Base-by-base conservation (phyloP, 2,797 vertebrate species). In the Trachops cirrhosus region DNA sequence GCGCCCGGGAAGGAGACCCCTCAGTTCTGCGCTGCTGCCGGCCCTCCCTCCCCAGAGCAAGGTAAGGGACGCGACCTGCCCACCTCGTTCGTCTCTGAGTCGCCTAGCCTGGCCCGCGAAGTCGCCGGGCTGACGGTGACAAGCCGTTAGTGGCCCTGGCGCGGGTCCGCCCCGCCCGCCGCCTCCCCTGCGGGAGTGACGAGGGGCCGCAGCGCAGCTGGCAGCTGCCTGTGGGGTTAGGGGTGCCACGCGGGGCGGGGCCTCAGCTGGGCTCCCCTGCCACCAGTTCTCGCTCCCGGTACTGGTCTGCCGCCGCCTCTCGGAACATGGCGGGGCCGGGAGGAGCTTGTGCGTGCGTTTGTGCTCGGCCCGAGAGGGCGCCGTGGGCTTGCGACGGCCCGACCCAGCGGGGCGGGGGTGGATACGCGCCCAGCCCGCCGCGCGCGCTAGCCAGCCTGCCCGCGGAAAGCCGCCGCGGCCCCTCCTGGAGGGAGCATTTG, bases 251-350 rank as follows among this genome's bases (percentile, higher is more conserved):
- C 37, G 16, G 78, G 82, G 91, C 86, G 82, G 59, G 88, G 59
- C 54, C 70, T 50, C 9, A 39, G 74, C 44, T 64, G 68, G 74
- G 73, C 54, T 18, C 21, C 21, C 16, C 12, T 4, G 26, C 77
- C 48, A 44, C 59, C 50, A 32, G 68, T 52, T 50, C 3, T 0
- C 37, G 75, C 29, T 59, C 41, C 19, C 7, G 11, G 39, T n/a
- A 59, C 37, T 48, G 82, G 52, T 15, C 88, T 78, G 94, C 92
- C 32, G 86, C 84, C 91, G 92, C 62, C 93, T 91, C 85, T 87
- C 88, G 97, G 95, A 97, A 97, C 95, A 97, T 97, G 97, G 97
- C 97, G 97, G 94, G 97, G 97, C 83, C 88, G 64, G 73, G 78
- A n/a, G 87, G 82, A 92, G 86, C 91, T 79, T 73, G 92, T 84